Evolutionary conservation across 2,797 vertebrate species (phyloP).

Genomic region (Oreochromis grahami): DNA sequence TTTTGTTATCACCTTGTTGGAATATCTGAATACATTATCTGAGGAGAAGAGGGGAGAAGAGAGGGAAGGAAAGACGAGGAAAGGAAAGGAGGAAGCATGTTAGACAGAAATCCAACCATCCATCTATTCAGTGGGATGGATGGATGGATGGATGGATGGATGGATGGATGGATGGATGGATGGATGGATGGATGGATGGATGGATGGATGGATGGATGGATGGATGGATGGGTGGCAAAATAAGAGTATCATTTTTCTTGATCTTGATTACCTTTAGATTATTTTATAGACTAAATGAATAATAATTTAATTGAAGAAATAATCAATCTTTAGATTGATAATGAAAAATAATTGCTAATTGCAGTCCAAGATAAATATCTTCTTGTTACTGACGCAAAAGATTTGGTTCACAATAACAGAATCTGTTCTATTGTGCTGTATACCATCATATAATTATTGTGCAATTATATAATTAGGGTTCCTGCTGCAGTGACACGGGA

Average conservation of each 20-base stretch:
- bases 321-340: neutral
- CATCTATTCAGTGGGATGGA: neutral
- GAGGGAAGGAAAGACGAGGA: neutral
- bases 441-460: conserved; percentile 30
- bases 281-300: neutral
- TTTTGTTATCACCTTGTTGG: conserved; percentile 81
- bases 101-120: neutral
- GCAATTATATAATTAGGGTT: conserved; percentile 39
- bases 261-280: neutral
- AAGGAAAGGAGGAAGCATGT: conserved; percentile 1
- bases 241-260: neutral
- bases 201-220: neutral
- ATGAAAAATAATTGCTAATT: neutral
- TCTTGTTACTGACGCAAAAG: neutral
- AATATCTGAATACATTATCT: conserved; percentile 78
- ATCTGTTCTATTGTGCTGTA: conserved; percentile 11
- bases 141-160: neutral
- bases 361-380: neutral
- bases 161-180: neutral
- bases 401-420: conserved; percentile 19
- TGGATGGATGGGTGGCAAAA: neutral
- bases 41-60: neutral
- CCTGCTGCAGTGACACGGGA: neutral
- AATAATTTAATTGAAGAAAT: neutral
- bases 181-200: neutral